Percentiles rank a stretch among this genome's conserved stretches.
Evolutionary conservation across 2,113 vertebrate species (phyloP).

Genomic region (Podilymbus podiceps): DNA sequence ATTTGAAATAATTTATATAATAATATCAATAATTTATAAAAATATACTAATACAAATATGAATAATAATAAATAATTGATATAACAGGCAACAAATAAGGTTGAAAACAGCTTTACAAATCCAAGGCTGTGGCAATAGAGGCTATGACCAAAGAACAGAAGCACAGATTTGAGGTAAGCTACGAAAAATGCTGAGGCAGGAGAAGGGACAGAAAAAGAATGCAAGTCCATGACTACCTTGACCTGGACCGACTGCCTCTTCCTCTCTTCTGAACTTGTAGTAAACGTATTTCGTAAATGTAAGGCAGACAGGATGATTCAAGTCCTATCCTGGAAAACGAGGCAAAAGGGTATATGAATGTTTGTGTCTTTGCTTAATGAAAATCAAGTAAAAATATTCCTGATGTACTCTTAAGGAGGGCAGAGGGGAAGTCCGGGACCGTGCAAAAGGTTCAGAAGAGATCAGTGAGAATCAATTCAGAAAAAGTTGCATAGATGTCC

Average conservation of each 20-base stretch:
- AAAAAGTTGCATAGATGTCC: neutral
- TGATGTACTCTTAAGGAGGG: neutral
- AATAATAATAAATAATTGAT: neutral
- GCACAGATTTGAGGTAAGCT: neutral
- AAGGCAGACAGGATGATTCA: neutral
- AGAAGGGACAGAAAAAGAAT: neutral
- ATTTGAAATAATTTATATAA: neutral
- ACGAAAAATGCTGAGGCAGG: neutral
- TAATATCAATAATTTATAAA: neutral
- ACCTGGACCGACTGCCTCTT: neutral
- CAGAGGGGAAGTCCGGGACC: neutral
- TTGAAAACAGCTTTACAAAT: neutral
- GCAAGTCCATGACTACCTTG: neutral
- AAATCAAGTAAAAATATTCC: neutral
- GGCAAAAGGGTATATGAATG: neutral
- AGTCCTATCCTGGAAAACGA: neutral
- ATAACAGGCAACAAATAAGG: neutral
- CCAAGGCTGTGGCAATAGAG: neutral
- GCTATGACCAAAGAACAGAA: neutral
- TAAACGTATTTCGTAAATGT: neutral
- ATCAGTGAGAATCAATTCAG: neutral
- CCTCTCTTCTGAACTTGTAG: neutral
- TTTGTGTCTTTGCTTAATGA: neutral
- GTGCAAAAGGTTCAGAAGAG: neutral
- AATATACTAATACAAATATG: rapidly evolving